These are phyloP conservation scores for Polypterus bichir DNA, from an alignment of 2,113 vertebrate species.

Conservation along the genomic window DNA sequence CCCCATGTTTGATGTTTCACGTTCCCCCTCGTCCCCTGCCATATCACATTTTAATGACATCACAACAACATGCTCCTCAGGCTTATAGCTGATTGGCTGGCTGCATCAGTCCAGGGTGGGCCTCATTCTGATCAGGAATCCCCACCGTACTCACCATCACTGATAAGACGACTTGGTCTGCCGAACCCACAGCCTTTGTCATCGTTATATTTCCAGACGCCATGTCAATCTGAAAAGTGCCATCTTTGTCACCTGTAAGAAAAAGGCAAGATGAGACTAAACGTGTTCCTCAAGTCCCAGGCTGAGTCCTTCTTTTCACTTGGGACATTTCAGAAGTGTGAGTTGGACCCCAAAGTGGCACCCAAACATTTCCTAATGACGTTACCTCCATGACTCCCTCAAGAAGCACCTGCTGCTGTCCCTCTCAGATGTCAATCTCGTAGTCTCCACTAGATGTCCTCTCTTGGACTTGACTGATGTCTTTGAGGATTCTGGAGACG, in stretches of 20 bases:
- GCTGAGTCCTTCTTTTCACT: not conserved
- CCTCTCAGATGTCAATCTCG: too few species aligned
- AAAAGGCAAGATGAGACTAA: constrained; percentile 11
- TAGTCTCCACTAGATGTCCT: too few species aligned
- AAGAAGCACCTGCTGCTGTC: too few species aligned
- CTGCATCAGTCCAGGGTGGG: too few species aligned
- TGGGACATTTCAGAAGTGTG: not conserved
- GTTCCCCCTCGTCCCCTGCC: not conserved
- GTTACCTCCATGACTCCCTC: not conserved
- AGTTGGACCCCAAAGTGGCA: not conserved
- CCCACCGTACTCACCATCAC: constrained; percentile 55
- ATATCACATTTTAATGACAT: not conserved
- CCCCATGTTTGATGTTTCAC: not conserved
- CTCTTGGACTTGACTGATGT: too few species aligned
- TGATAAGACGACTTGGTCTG: constrained; percentile 45
- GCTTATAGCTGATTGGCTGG: not conserved
- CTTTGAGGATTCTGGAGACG: too few species aligned
- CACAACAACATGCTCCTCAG: not conserved
- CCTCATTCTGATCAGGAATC: not conserved
- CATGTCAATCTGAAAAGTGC: constrained; percentile 52
- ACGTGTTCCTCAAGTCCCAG: not conserved
- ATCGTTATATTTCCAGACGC: constrained; percentile 66
- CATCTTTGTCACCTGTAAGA: constrained; percentile 49
- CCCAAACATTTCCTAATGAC: not conserved
- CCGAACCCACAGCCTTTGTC: constrained; percentile 48